These are phyloP conservation scores for Spea multiplicata DNA, from an alignment of 2,113 vertebrate species.

Conservation along the genomic window DNA sequence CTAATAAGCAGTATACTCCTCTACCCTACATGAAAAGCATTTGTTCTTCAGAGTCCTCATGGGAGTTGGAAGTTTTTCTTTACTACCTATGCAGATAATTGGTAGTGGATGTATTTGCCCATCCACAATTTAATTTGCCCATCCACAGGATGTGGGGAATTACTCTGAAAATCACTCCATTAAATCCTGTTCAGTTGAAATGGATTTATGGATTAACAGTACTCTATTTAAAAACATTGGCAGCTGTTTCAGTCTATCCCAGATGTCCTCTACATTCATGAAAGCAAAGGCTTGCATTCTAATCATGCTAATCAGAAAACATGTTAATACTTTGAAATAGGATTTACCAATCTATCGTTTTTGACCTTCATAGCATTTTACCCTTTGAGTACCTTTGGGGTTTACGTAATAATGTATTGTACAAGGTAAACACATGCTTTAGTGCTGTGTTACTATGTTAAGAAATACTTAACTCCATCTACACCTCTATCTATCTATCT, in stretches of 20 bases:
- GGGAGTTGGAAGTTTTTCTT: background rate
- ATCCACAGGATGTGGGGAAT: slow-evolving; percentile 27
- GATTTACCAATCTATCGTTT: slow-evolving; percentile 37
- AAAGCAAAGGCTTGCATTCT: slow-evolving; percentile 42
- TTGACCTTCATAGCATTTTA: slow-evolving; percentile 26
- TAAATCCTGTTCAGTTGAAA: slow-evolving; percentile 43
- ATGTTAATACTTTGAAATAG: slow-evolving; percentile 42
- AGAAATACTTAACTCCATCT: background rate
- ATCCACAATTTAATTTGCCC: slow-evolving; percentile 16
- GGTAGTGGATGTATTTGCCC: slow-evolving; percentile 9
- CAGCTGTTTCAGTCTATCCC: slow-evolving; percentile 39
- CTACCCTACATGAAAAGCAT: background rate
- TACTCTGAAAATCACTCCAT: slow-evolving; percentile 33
- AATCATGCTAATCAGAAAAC: slow-evolving; percentile 45
- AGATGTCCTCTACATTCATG: slow-evolving; percentile 37
- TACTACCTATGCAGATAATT: slow-evolving; percentile 20
- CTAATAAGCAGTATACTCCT: background rate
- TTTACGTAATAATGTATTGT: too few species aligned
- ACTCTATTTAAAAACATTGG: slow-evolving; percentile 45
- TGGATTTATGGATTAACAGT: slow-evolving; percentile 45
- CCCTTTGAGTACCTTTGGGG: too few species aligned
- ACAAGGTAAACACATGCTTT: too few species aligned
- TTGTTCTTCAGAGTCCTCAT: background rate
- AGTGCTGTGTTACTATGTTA: too few species aligned
- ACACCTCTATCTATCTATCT: background rate